Conservation (phyloP, 2,113 vertebrate species). For the Zosterops pallidus region DNA sequence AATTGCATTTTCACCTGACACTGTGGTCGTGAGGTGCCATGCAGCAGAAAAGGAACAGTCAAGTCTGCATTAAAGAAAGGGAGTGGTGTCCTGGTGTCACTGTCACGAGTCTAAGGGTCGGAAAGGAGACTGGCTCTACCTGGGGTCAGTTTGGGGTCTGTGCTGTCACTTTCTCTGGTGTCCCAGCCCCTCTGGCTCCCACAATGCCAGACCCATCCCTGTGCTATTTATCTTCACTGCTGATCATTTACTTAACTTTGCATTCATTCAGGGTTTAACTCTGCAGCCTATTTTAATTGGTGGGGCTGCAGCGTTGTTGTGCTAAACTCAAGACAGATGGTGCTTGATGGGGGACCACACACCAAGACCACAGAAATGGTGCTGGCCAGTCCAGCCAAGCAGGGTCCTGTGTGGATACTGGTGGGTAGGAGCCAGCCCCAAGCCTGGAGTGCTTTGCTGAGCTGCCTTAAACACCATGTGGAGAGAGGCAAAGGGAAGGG, state of each 20-base stretch:
- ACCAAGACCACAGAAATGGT: constrained; percentile 41
- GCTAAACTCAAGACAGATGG: constrained; percentile 75
- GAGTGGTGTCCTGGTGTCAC: not conserved
- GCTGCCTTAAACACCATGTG: not conserved
- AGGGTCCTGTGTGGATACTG: not conserved
- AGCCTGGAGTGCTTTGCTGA: not conserved
- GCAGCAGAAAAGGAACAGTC: not conserved
- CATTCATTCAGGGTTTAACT: constrained; percentile 39
- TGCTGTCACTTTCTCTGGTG: not conserved
- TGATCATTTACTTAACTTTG: constrained; percentile 3
- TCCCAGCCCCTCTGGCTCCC: not conserved
- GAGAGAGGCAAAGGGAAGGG: not conserved
- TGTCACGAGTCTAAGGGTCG: not conserved
- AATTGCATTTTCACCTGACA: not conserved
- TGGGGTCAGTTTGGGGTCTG: accelerated
- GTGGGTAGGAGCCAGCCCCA: not conserved
- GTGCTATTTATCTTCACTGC: not conserved
- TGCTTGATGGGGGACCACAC: constrained; percentile 58
- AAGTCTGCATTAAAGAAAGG: not conserved
- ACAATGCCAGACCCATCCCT: not conserved
- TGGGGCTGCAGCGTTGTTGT: constrained; percentile 44
- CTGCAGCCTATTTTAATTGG: constrained; percentile 53
- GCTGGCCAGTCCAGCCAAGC: not conserved
- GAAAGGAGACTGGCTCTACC: not conserved
- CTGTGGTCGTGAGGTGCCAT: not conserved